Evolutionary conservation across 2,888 invertebrate genomes (phyloP).

Genomic region (Lithosia quadra): DNA sequence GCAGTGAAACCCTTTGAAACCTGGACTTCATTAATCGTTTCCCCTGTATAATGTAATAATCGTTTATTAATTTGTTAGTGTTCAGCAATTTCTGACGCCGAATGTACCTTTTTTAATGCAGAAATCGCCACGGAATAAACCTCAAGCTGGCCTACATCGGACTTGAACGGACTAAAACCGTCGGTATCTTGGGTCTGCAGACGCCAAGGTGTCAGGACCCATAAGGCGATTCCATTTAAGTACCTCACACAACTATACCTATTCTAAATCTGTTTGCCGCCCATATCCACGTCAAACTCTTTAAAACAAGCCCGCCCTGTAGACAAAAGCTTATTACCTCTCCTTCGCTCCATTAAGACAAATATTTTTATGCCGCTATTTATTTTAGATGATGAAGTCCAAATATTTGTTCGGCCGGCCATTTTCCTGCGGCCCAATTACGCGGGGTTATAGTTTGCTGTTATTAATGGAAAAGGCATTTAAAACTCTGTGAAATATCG

Average conservation of each 20-base stretch:
- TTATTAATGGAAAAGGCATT: slow-evolving; percentile 54
- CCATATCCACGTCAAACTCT: neutral
- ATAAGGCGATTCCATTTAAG: too few relatives aligned
- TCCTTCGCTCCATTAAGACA: slow-evolving; percentile 33
- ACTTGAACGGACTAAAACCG: too few relatives aligned
- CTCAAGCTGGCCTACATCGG: too few relatives aligned
- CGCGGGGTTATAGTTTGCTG: slow-evolving; percentile 39
- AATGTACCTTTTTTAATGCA: too few relatives aligned
- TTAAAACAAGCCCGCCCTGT: neutral
- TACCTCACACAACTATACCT: neutral
- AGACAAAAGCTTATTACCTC: neutral
- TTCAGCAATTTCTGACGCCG: too few relatives aligned
- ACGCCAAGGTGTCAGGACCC: too few relatives aligned
- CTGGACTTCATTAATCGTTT: too few relatives aligned
- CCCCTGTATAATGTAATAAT: too few relatives aligned
- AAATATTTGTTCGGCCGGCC: slow-evolving; percentile 65
- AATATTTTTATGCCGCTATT: slow-evolving; percentile 56
- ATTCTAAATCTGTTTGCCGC: neutral
- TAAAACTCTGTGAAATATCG: slow-evolving; percentile 38
- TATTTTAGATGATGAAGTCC: slow-evolving; percentile 64
- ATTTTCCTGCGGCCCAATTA: slow-evolving; percentile 54
- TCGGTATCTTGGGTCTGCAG: too few relatives aligned
- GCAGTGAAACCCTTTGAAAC: too few relatives aligned
- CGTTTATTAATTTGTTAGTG: too few relatives aligned
- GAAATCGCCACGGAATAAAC: too few relatives aligned